phyloP scores from a whole-genome alignment of 2,797 vertebrate species.

The Crocidura indochinensis region DNA sequence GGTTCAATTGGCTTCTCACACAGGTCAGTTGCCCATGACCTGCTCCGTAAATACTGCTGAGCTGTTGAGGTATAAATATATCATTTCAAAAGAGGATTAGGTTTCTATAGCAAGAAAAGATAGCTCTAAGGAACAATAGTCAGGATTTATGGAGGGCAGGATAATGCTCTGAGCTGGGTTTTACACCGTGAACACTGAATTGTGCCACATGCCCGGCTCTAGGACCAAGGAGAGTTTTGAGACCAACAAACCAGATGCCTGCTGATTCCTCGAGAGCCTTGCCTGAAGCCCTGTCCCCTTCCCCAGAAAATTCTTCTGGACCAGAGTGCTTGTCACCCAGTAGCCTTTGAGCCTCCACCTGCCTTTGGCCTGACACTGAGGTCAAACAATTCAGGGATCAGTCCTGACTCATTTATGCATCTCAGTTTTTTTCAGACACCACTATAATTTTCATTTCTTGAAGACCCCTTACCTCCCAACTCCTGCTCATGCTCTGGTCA shows the following conservation, averaged over 20 bases:
- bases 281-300: not conserved
- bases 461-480: fast-evolving
- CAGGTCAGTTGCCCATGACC: slow-evolving; percentile 82
- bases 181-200: slow-evolving; percentile 41
- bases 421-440: not conserved
- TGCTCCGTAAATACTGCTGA: slow-evolving; percentile 87
- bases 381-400: not conserved
- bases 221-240: not conserved
- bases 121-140: not conserved
- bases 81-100: slow-evolving; percentile 89
- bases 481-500: not conserved
- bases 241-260: not conserved
- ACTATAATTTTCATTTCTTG: not conserved
- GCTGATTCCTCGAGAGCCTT: not conserved
- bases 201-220: not conserved
- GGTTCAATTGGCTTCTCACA: slow-evolving; percentile 37
- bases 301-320: not conserved
- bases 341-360: not conserved
- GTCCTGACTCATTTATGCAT: not conserved
- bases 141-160: slow-evolving; percentile 54
- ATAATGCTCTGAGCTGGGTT: slow-evolving; percentile 36
- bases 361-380: fast-evolving
- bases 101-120: slow-evolving; percentile 73
- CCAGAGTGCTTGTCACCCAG: not conserved
- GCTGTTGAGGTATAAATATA: slow-evolving; percentile 69